Percentiles rank a stretch among this genome's conserved stretches.
phyloP scores from a whole-genome alignment of 1,140 invertebrate species.

The Drosophila chauvacae region DNA sequence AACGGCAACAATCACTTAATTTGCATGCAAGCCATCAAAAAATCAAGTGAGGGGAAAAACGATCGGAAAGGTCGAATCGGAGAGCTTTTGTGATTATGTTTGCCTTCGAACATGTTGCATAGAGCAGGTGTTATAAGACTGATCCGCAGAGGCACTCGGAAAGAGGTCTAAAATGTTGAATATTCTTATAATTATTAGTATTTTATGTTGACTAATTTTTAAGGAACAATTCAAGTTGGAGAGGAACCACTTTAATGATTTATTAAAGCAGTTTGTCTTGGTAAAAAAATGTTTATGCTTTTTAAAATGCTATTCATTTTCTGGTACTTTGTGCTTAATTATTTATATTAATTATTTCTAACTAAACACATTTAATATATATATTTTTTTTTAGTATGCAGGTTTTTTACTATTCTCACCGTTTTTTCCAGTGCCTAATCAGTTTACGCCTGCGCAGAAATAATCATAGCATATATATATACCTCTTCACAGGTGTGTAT shows the following conservation, averaged over 20 bases:
- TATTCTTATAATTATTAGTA: neutral
- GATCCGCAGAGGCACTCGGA: neutral
- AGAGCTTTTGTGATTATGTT: conserved; percentile 23
- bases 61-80: conserved; percentile 19
- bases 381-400: neutral
- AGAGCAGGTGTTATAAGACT: conserved; percentile 6
- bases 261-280: neutral
- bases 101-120: conserved; percentile 41
- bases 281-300: neutral
- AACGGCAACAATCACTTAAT: conserved; percentile 33
- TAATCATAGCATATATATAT: neutral
- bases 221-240: fast-evolving
- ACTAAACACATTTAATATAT: neutral
- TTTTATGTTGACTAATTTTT: neutral
- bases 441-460: conserved; percentile 13
- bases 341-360: neutral
- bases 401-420: too few relatives aligned
- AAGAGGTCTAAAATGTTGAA: neutral
- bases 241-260: neutral
- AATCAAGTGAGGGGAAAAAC: conserved; percentile 7
- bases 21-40: conserved; percentile 36
- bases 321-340: neutral
- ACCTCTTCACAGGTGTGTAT: conserved; percentile 12
- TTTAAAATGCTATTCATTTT: neutral
- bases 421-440: neutral